A percentile compares a stretch with the other conserved stretches of the same genome.
Evolutionary conservation across 2,113 vertebrate species (phyloP).

Genomic region (Hyperoodon ampullatus): DNA sequence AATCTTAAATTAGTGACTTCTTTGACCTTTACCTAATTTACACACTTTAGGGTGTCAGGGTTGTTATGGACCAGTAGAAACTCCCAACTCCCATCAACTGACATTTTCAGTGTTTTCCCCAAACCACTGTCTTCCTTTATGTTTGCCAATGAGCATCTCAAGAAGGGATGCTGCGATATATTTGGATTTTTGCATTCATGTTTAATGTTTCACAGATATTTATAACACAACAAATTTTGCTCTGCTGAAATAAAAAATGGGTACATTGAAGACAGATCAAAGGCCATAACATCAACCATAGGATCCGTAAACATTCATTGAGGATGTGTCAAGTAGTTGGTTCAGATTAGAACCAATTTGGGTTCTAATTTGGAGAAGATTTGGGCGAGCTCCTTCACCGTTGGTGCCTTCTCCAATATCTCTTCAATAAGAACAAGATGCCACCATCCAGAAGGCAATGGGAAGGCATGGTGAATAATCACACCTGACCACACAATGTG

Average conservation of each 20-base stretch:
- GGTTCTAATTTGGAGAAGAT: neutral
- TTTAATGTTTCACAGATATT: slow-evolving; percentile 41
- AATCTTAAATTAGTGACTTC: neutral
- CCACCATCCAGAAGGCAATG: neutral
- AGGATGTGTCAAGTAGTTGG: neutral
- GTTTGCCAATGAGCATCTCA: neutral
- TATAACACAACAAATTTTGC: slow-evolving; percentile 19
- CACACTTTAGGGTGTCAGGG: neutral
- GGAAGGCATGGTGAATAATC: neutral
- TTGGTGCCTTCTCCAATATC: neutral
- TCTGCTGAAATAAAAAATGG: slow-evolving; percentile 18
- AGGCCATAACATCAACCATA: neutral
- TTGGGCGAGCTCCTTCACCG: neutral
- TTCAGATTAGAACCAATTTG: neutral
- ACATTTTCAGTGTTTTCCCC: neutral
- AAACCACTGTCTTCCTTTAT: neutral
- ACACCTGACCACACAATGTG: neutral
- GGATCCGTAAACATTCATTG: neutral
- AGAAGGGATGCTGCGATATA: neutral
- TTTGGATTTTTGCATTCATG: slow-evolving; percentile 10
- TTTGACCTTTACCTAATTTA: neutral
- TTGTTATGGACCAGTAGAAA: neutral
- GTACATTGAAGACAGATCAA: neutral
- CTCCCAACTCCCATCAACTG: neutral
- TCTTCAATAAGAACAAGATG: neutral